phyloP scores from a whole-genome alignment of 2,797 vertebrate genomes.

The Coregonus sp. region DNA sequence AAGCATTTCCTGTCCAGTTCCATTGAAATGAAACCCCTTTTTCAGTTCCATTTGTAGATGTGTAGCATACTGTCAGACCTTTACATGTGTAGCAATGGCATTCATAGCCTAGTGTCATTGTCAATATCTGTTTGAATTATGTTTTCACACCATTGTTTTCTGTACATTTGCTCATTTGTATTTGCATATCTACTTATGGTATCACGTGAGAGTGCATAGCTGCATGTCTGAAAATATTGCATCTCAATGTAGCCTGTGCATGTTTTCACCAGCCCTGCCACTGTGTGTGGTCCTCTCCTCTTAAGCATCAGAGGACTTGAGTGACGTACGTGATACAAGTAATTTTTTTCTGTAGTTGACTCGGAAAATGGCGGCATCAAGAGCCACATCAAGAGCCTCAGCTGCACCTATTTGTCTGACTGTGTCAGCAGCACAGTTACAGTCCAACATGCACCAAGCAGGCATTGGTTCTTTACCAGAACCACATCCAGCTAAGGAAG shows the following conservation, averaged over 20 bases:
- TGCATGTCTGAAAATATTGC: not conserved
- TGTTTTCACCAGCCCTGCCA: slow-evolving; percentile 5
- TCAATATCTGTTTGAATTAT: not conserved
- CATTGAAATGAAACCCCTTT: not conserved
- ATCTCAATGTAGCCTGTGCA: not conserved
- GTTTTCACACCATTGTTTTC: too few relatives aligned
- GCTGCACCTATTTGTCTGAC: not conserved
- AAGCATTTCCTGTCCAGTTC: not conserved
- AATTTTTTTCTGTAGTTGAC: too few relatives aligned
- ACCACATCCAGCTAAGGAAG: not conserved
- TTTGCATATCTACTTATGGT: too few relatives aligned
- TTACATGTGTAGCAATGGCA: not conserved
- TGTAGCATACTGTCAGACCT: not conserved
- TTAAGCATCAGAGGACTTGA: slow-evolving; percentile 25
- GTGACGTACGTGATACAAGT: slow-evolving; percentile 26
- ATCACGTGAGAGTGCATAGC: not conserved
- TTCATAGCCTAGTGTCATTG: not conserved
- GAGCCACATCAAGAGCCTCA: slow-evolving; percentile 5
- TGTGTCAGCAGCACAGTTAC: not conserved
- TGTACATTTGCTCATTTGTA: too few relatives aligned
- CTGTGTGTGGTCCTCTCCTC: slow-evolving; percentile 24
- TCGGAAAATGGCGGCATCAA: slow-evolving; percentile 26
- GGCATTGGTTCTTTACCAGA: not conserved
- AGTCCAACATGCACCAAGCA: not conserved
- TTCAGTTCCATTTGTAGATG: not conserved